Conservation (phyloP, 2,888 invertebrate species). For the Biston betularia region DNA sequence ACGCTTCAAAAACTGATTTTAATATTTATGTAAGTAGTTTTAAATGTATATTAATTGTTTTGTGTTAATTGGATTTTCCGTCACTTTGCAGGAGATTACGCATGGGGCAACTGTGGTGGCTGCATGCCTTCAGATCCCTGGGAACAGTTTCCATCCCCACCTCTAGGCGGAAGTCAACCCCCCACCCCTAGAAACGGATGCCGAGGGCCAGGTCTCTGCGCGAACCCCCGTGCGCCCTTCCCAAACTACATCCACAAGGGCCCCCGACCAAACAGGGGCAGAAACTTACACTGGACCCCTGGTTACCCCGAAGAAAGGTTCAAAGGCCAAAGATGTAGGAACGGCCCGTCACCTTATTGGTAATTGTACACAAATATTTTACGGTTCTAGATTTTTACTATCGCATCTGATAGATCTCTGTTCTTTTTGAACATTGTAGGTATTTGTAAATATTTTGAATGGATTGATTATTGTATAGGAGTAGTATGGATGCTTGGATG, state of each 20-base stretch:
- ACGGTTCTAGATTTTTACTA: slow-evolving; percentile 10
- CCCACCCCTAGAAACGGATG: slow-evolving; percentile 75
- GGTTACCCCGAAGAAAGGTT: slow-evolving; percentile 73
- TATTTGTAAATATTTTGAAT: slow-evolving; percentile 46
- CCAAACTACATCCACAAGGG: slow-evolving; percentile 66
- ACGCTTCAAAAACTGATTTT: not conserved
- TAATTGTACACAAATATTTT: slow-evolving; percentile 46
- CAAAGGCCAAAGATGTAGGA: slow-evolving; percentile 74
- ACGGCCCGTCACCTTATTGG: slow-evolving; percentile 77
- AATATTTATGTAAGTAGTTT: not conserved
- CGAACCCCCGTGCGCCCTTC: slow-evolving; percentile 57
- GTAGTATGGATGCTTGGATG: slow-evolving; percentile 23
- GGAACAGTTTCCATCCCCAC: slow-evolving; percentile 69
- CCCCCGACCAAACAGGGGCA: slow-evolving; percentile 63
- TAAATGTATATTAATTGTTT: not conserved
- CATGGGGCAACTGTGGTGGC: slow-evolving; percentile 68
- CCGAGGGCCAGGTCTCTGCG: slow-evolving; percentile 67
- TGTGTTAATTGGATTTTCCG: not conserved
- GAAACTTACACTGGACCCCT: slow-evolving; percentile 76
- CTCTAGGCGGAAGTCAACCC: slow-evolving; percentile 65
- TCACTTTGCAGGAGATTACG: slow-evolving; percentile 65
- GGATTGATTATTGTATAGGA: slow-evolving; percentile 36
- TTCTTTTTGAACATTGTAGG: slow-evolving; percentile 22
- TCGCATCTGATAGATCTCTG: slow-evolving; percentile 13
- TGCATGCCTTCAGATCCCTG: slow-evolving; percentile 70